Conservation (phyloP, 2,888 invertebrate species). For the Argyresthia goedartella region DNA sequence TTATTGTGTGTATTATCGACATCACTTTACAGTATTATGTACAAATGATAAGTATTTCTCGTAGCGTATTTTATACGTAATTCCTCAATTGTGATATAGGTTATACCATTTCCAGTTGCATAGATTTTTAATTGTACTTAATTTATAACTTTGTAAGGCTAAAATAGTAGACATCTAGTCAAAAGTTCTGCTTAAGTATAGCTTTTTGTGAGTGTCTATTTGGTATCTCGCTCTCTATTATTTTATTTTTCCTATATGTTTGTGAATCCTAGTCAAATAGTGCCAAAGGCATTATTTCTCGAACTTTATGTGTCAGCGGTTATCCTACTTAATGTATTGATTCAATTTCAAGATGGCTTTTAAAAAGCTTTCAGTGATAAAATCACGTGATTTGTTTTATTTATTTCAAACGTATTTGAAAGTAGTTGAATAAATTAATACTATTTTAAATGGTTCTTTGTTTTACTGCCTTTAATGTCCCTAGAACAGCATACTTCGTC, state of each 20-base stretch:
- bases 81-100: slow-evolving; percentile 66
- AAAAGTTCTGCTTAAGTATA: slow-evolving; percentile 14
- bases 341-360: slow-evolving; percentile 39
- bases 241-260: slow-evolving; percentile 2
- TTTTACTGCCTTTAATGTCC: too few species aligned
- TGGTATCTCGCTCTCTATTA: background rate
- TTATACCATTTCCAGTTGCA: slow-evolving; percentile 40
- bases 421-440: background rate
- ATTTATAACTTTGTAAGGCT: slow-evolving; percentile 16
- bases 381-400: slow-evolving; percentile 30
- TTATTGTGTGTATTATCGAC: slow-evolving; percentile 17
- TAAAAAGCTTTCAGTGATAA: slow-evolving; percentile 51
- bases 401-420: slow-evolving; percentile 5
- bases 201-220: slow-evolving; percentile 2
- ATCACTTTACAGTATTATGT: slow-evolving; percentile 35
- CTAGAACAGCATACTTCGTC: too few species aligned
- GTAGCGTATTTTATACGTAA: slow-evolving; percentile 39
- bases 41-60: slow-evolving; percentile 6
- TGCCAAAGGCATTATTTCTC: slow-evolving; percentile 66
- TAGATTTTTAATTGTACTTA: slow-evolving; percentile 2
- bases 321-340: slow-evolving; percentile 24
- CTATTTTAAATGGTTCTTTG: background rate
- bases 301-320: slow-evolving; percentile 25
- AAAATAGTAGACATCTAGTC: slow-evolving; percentile 29
- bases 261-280: slow-evolving; percentile 40